Evolutionary conservation across 2,797 vertebrate species (phyloP).

Genomic region (Taeniopygia guttata): DNA sequence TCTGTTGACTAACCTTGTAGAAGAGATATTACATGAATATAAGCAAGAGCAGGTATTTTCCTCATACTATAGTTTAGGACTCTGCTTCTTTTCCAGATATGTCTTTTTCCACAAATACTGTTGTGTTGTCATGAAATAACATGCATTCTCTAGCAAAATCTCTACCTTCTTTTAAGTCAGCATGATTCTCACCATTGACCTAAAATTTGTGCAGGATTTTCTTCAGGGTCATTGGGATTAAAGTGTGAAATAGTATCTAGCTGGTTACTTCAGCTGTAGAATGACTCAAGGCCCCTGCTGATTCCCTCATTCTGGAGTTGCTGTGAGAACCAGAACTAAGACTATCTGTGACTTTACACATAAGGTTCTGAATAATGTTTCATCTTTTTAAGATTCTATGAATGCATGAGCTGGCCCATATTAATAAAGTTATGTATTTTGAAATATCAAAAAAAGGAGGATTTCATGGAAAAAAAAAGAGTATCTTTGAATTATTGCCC

Average conservation of each 20-base stretch:
- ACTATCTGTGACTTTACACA: slow-evolving; percentile 29
- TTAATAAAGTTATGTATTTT: neutral
- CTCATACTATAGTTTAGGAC: neutral
- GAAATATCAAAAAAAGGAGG: neutral
- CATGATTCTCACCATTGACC: neutral
- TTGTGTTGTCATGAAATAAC: neutral
- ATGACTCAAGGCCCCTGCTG: slow-evolving; percentile 41
- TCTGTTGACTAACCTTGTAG: neutral
- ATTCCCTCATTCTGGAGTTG: neutral
- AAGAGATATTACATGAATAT: neutral
- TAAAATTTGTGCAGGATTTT: neutral
- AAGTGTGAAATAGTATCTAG: slow-evolving; percentile 1
- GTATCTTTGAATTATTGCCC: neutral
- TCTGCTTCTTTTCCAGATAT: neutral
- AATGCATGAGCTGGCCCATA: neutral
- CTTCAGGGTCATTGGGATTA: neutral
- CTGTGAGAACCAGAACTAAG: slow-evolving; percentile 25
- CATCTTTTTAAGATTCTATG: neutral
- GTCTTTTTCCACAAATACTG: neutral
- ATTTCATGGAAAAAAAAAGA: neutral
- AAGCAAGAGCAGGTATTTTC: neutral
- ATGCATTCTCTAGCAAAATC: neutral
- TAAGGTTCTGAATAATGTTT: neutral
- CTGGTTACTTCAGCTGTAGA: neutral
- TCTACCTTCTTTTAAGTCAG: neutral